phyloP scores from a whole-genome alignment of 2,113 vertebrate species.

The Elgaria multicarinata region DNA sequence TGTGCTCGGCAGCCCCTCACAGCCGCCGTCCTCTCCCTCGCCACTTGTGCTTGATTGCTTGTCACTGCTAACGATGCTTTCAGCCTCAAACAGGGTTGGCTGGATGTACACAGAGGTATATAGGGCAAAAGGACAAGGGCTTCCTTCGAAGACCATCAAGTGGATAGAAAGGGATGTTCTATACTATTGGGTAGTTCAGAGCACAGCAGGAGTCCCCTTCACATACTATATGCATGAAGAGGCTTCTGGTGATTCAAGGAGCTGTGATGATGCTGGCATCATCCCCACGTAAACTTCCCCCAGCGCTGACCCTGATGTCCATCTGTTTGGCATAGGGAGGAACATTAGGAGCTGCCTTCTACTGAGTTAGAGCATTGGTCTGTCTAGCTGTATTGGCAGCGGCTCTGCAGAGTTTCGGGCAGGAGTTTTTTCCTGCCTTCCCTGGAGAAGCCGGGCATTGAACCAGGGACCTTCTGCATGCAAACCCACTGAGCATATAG shows the following conservation, averaged over 20 bases:
- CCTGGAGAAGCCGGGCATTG: too few relatives aligned
- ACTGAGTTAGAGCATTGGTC: too few relatives aligned
- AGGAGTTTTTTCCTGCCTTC: too few relatives aligned
- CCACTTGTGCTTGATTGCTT: neutral
- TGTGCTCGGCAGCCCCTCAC: neutral
- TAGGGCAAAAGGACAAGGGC: neutral
- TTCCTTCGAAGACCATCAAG: neutral
- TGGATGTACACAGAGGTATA: fast-evolving
- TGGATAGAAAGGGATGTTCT: neutral
- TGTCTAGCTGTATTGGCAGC: too few relatives aligned
- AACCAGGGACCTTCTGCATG: too few relatives aligned
- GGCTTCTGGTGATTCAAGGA: neutral
- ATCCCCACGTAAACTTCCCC: neutral
- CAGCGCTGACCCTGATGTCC: neutral
- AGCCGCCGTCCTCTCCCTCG: neutral
- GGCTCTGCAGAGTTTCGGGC: too few relatives aligned
- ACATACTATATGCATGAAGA: neutral
- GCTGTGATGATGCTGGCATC: neutral
- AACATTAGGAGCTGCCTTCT: too few relatives aligned
- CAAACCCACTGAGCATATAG: neutral
- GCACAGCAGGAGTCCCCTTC: neutral
- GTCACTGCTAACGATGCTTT: neutral
- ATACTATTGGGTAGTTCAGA: neutral
- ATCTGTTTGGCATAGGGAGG: neutral
- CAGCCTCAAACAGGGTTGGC: neutral